Base-by-base conservation (phyloP, 1,140 invertebrate species). In the Brachionus paranguensis region DNA sequence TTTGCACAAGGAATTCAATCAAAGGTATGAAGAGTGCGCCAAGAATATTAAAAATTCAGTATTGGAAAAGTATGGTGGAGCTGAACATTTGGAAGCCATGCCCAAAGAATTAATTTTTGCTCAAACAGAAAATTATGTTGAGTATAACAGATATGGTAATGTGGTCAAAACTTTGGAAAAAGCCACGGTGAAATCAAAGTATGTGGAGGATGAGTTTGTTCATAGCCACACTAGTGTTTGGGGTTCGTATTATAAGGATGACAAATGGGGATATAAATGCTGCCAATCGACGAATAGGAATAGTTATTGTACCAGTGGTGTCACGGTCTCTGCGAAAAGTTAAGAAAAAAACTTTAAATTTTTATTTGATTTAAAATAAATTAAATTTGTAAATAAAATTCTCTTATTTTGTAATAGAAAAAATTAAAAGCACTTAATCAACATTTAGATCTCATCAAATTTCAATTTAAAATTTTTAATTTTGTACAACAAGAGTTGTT, bases 231-330 rank as follows among this genome's bases (percentile, higher is more conserved):
- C 93, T 87, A 90, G 87, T 93, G 93, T 99, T 10, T 99, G 94
- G 94, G 97, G 97, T 1, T 98, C 96, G 0, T 98, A 92, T 88
- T 99, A 96, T 96, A 92, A 92, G 85, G 92, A 93, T 85, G 95
- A 95, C 0, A 90, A 92, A 83, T 99, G 97, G 97, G 97, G 96
- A 0, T 99, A 94, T 88, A 94, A 94, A 87, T 99, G 97, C 87
- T 99, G 97, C 93, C 27, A 70, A 41, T 84, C 41, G 17, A 8
- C 29, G 7, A 41, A 70, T 43, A 10, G 65, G 14, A 70, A 72
- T 8, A 55, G 60, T 17, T 84, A 84, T 84, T 84, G 81, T 55
- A 84, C 60, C 7, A 43, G 17, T 14, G 7, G 33, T 37, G 12
- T 5, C 3, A 72, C 37, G 12, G 68, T 20, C 5, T 41, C 29